Conservation (phyloP, 2,113 vertebrate species). For the Ctenodactylus gundi region DNA sequence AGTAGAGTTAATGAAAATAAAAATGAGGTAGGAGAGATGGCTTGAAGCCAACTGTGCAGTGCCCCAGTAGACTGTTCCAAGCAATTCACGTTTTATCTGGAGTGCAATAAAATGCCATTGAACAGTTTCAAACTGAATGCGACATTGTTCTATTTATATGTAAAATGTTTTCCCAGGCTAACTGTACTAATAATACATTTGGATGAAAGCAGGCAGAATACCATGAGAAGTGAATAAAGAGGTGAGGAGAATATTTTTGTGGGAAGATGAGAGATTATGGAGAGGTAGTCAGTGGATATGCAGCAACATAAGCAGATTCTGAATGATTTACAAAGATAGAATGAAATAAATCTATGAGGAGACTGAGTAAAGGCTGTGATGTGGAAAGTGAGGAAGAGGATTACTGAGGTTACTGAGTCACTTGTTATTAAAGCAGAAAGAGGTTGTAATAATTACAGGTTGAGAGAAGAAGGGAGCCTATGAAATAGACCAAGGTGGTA, state of each 20-base stretch:
- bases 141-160: not conserved
- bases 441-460: not conserved
- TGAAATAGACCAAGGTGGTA: not conserved
- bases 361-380: not conserved
- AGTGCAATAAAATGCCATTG: not conserved
- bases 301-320: not conserved
- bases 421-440: not conserved
- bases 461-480: not conserved
- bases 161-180: not conserved
- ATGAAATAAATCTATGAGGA: not conserved
- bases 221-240: not conserved
- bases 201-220: not conserved
- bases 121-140: not conserved
- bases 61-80: not conserved
- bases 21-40: not conserved
- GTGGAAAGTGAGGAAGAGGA: not conserved
- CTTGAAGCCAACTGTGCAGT: too few species aligned
- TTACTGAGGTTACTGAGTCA: not conserved
- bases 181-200: not conserved
- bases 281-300: not conserved
- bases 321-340: not conserved
- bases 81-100: not conserved
- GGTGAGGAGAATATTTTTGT: not conserved
- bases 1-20: not conserved
- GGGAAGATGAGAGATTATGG: not conserved